Percentiles rank a stretch among this genome's conserved stretches.
Conservation (phyloP, 2,797 vertebrate genomes). For the Staurois parvus region DNA sequence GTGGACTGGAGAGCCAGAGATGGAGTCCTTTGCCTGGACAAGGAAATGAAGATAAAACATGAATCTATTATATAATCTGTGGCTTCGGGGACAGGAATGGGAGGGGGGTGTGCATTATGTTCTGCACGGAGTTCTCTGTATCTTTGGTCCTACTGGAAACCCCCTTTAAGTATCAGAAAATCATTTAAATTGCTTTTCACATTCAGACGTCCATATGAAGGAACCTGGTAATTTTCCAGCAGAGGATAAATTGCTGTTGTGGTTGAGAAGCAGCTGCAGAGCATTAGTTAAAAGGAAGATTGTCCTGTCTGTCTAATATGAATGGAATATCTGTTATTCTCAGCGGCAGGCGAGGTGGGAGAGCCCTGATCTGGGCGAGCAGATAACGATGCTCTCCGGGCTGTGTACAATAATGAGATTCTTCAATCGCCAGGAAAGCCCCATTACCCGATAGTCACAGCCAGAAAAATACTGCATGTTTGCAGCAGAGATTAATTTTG, state of each 20-base stretch:
- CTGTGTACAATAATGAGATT: slow-evolving; percentile 41
- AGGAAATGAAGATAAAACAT: too few species aligned
- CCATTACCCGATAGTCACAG: slow-evolving; percentile 30
- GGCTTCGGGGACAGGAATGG: too few species aligned
- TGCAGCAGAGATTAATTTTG: slow-evolving; percentile 36
- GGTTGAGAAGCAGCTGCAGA: not conserved
- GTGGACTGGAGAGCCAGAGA: too few species aligned
- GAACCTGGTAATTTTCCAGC: too few species aligned
- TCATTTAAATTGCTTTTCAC: too few species aligned
- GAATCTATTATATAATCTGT: too few species aligned
- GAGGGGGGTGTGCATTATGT: too few species aligned
- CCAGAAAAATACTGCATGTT: slow-evolving; percentile 30
- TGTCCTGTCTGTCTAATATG: not conserved
- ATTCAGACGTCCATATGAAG: too few species aligned
- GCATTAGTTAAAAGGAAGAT: not conserved
- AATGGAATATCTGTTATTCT: slow-evolving; percentile 9
- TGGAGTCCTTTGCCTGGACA: too few species aligned
- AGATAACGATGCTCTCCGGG: slow-evolving; percentile 23
- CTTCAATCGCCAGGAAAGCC: slow-evolving; percentile 17
- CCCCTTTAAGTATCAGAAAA: too few species aligned
- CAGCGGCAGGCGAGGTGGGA: not conserved
- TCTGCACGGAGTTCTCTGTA: too few species aligned
- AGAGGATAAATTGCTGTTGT: not conserved
- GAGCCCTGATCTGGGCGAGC: slow-evolving; percentile 24
- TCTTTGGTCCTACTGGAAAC: too few species aligned